These are phyloP conservation scores for Drosophila hamatofila DNA, from an alignment of 2,888 invertebrate genomes.

Conservation along the genomic window DNA sequence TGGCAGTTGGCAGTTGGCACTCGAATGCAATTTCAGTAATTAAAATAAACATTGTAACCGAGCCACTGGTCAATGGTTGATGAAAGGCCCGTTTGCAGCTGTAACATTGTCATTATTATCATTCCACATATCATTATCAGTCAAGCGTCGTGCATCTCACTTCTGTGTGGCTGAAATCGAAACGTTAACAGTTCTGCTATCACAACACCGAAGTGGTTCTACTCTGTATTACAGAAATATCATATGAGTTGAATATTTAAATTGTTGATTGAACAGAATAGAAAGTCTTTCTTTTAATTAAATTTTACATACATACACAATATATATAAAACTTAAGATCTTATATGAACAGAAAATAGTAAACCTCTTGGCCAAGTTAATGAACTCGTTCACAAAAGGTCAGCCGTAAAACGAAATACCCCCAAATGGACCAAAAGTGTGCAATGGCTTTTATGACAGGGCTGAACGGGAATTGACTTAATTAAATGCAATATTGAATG, in stretches of 20 bases:
- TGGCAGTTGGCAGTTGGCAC: conserved; percentile 80
- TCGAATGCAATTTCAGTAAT: conserved; percentile 82
- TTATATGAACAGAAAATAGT: neutral
- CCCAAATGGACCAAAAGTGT: conserved; percentile 44
- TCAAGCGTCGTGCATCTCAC: conserved; percentile 5
- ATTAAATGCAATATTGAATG: conserved; percentile 79
- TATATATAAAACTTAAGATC: neutral
- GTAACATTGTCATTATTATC: conserved; percentile 67
- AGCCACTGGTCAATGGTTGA: conserved; percentile 44
- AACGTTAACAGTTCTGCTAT: conserved; percentile 16
- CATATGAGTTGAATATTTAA: no score
- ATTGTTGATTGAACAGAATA: neutral
- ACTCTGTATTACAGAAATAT: neutral
- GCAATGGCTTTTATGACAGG: conserved; percentile 51
- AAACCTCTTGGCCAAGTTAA: neutral
- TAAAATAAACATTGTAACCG: conserved; percentile 74
- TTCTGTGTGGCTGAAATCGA: conserved; percentile 61
- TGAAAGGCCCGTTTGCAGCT: conserved; percentile 35
- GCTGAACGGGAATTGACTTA: conserved; percentile 66
- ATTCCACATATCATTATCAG: conserved; percentile 59
- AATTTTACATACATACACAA: neutral
- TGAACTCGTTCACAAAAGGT: neutral
- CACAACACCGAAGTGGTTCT: conserved; percentile 1
- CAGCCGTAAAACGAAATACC: neutral
- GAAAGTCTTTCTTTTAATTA: neutral